Conservation (phyloP, 2,888 invertebrate species). For the Callimorpha dominula region DNA sequence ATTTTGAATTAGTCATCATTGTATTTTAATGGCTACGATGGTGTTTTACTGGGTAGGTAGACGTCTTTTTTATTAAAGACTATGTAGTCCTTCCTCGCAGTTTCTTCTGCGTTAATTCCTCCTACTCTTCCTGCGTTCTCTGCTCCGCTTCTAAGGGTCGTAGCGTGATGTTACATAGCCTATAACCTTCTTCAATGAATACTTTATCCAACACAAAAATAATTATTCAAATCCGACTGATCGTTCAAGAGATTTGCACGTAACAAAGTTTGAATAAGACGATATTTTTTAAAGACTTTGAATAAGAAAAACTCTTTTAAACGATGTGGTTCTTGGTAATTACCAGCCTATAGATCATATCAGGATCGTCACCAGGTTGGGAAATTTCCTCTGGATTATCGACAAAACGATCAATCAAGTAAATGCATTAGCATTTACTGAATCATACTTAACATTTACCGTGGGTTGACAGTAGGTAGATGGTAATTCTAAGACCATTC, state of each 20-base stretch:
- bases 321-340: background rate
- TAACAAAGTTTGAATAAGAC: too few species aligned
- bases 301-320: background rate
- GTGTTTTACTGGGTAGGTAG: background rate
- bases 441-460: constrained; percentile 15
- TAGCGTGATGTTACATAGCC: too few species aligned
- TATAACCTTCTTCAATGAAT: too few species aligned
- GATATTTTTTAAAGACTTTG: too few species aligned
- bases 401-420: background rate
- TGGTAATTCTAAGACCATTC: constrained; percentile 44
- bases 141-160: too few species aligned
- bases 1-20: constrained; percentile 40
- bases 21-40: background rate
- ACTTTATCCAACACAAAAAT: too few species aligned
- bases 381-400: background rate
- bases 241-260: too few species aligned
- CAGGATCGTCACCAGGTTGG: background rate
- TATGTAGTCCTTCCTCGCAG: too few species aligned
- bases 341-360: background rate
- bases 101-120: too few species aligned
- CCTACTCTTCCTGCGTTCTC: too few species aligned
- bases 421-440: constrained; percentile 8
- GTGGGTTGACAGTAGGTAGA: constrained; percentile 50
- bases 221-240: too few species aligned
- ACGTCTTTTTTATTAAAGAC: background rate